Evolutionary conservation across 2,113 vertebrate species (phyloP).

Genomic region (Plectropomus leopardus): DNA sequence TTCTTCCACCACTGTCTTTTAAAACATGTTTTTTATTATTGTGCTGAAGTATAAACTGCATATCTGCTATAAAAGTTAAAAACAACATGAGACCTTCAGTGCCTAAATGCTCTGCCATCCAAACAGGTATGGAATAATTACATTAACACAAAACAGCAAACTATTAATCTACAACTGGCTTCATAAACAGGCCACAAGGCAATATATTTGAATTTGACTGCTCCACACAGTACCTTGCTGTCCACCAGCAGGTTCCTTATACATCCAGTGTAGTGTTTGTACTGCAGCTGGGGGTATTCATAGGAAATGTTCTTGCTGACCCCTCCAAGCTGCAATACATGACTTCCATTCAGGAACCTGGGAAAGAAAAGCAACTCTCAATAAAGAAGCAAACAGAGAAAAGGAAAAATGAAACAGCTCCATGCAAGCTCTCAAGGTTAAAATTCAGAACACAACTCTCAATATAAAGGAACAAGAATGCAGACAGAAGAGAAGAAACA

Average conservation of each 20-base stretch:
- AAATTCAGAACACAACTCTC: conserved; percentile 23
- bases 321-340: conserved; percentile 90
- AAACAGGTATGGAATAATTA: conserved; percentile 25
- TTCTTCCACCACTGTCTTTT: background rate
- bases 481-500: background rate
- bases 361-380: conserved; percentile 51
- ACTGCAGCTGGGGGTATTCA: conserved; percentile 87
- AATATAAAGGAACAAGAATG: conserved; percentile 3
- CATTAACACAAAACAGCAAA: too few relatives aligned
- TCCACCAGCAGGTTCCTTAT: conserved; percentile 89
- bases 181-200: conserved; percentile 1
- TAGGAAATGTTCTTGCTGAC: conserved; percentile 88
- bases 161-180: background rate
- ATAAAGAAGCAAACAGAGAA: background rate
- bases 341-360: conserved; percentile 88
- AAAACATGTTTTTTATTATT: background rate
- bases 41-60: background rate
- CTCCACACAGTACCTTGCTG: conserved; percentile 83
- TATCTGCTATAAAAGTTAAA: background rate
- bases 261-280: conserved; percentile 90
- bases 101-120: background rate
- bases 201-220: background rate
- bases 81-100: conserved; percentile 7
- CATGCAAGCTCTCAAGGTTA: conserved; percentile 30
- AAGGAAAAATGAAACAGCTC: background rate